phyloP scores from a whole-genome alignment of 2,888 invertebrate species.

The Scaptomyza reducta region DNA sequence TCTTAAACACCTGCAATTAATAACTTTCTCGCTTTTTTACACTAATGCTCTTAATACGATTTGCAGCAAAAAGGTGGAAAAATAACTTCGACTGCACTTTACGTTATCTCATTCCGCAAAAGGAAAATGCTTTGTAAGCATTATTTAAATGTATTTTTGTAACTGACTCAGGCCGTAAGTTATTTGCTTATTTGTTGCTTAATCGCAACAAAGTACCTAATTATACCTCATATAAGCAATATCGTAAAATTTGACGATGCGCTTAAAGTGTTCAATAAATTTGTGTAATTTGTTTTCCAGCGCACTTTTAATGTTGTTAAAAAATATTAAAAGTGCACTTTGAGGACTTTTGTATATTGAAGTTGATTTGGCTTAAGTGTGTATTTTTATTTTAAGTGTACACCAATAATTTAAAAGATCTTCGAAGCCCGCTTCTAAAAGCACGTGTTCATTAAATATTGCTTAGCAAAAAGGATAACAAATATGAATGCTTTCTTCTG shows the following conservation, averaged over 20 bases:
- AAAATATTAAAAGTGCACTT: constrained; percentile 21
- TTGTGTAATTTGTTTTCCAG: constrained; percentile 47
- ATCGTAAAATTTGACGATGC: constrained; percentile 9
- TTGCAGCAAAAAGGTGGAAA: neutral
- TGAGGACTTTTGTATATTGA: constrained; percentile 11
- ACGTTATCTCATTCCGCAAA: constrained; percentile 54
- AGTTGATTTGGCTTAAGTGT: constrained; percentile 35
- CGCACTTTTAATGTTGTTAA: constrained; percentile 13
- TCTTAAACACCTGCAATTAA: constrained; percentile 1
- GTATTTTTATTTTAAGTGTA: constrained; percentile 23
- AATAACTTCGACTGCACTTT: constrained; percentile 43
- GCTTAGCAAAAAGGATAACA: neutral
- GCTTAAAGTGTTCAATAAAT: constrained; percentile 49
- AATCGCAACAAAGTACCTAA: constrained; percentile 47
- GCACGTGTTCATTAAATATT: neutral
- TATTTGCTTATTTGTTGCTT: constrained; percentile 40
- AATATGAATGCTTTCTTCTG: neutral
- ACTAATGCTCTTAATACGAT: constrained; percentile 7
- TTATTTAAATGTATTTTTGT: constrained; percentile 27
- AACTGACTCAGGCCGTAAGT: constrained; percentile 51
- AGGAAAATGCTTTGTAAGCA: constrained; percentile 43
- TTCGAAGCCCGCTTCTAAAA: neutral
- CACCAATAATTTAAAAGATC: neutral
- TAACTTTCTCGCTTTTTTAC: constrained; percentile 54
- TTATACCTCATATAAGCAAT: constrained; percentile 44